Percentiles rank a stretch among this genome's conserved stretches.
phyloP scores from a whole-genome alignment of 1,140 invertebrate species.

The Drosophila bifasciata region DNA sequence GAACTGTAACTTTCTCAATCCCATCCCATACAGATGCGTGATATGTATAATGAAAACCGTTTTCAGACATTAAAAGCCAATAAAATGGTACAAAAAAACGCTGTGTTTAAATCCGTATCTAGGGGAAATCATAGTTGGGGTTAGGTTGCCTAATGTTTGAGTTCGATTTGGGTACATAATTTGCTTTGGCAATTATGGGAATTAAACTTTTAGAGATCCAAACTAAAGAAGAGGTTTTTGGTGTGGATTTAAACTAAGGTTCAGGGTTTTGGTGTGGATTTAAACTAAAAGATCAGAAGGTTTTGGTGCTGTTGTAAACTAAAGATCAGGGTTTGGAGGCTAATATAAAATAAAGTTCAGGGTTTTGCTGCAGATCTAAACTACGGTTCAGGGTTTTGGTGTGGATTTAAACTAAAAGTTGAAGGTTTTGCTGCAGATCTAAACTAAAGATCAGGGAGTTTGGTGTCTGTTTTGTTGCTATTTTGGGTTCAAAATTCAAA shows the following conservation, averaged over 20 bases:
- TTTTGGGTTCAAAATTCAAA: conserved; percentile 2
- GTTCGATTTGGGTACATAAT: neutral
- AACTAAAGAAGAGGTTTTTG: neutral
- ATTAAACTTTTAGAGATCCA: neutral
- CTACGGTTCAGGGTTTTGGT: conserved; percentile 7
- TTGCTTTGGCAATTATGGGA: no score
- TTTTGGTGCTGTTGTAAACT: neutral
- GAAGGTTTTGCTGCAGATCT: no score
- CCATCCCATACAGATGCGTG: conserved; percentile 12
- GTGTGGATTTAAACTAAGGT: neutral
- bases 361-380: neutral
- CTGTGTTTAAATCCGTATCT: conserved; percentile 30
- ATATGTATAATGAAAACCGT: conserved; percentile 12
- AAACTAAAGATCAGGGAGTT: conserved; percentile 4
- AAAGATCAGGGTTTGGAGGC: conserved; percentile 8
- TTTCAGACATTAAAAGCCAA: conserved; percentile 44
- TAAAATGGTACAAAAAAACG: conserved; percentile 41
- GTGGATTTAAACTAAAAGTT: neutral
- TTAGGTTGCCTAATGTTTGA: no score
- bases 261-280: neutral
- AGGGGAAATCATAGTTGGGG: conserved; percentile 8
- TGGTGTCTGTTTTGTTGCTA: conserved; percentile 1
- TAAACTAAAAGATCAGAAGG: conserved; percentile 2
- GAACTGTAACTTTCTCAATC: conserved; percentile 33
- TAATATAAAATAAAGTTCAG: conserved; percentile 1